phyloP scores from a whole-genome alignment of 2,797 vertebrate genomes.

The Sphenodon punctatus region DNA sequence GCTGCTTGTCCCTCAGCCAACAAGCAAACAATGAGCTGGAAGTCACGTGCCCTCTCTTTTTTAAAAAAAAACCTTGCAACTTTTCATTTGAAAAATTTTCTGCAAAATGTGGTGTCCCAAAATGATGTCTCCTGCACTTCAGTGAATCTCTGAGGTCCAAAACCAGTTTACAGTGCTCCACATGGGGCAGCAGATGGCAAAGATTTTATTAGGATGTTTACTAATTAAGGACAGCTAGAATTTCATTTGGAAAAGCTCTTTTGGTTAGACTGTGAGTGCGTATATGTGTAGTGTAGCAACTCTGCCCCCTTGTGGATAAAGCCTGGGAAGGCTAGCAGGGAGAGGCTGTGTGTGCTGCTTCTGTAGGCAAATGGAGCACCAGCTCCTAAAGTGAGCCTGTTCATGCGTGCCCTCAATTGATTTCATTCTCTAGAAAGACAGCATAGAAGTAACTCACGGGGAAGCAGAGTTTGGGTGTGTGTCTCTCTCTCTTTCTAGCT shows the following conservation, averaged over 20 bases:
- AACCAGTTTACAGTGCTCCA: not conserved
- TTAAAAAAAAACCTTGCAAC: not conserved
- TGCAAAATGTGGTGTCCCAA: not conserved
- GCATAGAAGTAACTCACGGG: not conserved
- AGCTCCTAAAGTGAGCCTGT: not conserved
- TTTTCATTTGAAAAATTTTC: not conserved
- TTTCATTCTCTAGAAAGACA: not conserved
- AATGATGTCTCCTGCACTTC: not conserved
- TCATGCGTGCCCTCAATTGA: not conserved
- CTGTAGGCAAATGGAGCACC: too few relatives aligned
- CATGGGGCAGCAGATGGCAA: not conserved
- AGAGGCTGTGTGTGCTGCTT: too few relatives aligned
- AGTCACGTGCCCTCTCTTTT: not conserved
- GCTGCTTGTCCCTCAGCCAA: not conserved
- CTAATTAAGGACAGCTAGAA: not conserved
- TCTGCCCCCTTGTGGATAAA: slow-evolving; percentile 43
- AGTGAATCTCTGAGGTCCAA: not conserved
- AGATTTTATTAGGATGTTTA: not conserved
- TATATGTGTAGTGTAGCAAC: not conserved
- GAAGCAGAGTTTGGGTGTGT: not conserved
- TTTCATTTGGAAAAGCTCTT: not conserved
- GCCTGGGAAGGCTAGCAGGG: not conserved
- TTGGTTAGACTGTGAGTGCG: not conserved
- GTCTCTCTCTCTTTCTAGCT: too few relatives aligned
- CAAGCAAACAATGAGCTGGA: not conserved